These are phyloP conservation scores for Porites divaricata DNA, from an alignment of 92 coral and sea anemone genomes.

Conservation along the genomic window DNA sequence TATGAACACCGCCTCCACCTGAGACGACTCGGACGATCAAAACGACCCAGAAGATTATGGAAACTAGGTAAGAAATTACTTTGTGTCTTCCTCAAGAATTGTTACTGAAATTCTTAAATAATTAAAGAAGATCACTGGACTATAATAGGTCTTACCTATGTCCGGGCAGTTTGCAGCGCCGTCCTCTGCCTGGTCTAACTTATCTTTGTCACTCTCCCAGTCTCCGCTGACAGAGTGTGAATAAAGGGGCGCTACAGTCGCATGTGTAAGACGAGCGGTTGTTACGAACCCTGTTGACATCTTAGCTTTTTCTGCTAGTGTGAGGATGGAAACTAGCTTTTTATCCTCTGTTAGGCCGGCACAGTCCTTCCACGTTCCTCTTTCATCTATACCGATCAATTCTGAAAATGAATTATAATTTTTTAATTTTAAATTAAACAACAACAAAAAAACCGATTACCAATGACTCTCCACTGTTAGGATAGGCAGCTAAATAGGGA, in stretches of 20 bases:
- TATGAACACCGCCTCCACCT: too few relatives aligned
- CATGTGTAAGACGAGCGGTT: conserved; percentile 87
- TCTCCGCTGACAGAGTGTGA: conserved; percentile 69
- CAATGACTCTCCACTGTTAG: too few relatives aligned
- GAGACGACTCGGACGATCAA: too few relatives aligned
- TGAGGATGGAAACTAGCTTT: conserved; percentile 81
- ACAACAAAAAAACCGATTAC: too few relatives aligned
- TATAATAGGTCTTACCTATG: conserved; percentile 22
- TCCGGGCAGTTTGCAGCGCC: conserved; percentile 72
- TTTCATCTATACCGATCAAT: conserved; percentile 77
- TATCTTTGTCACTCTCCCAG: conserved; percentile 76
- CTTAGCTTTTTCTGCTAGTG: conserved; percentile 86
- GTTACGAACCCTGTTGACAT: conserved; percentile 95
- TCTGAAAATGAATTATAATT: conserved; percentile 37
- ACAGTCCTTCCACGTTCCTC: conserved; percentile 68
- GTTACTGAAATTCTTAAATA: too few relatives aligned
- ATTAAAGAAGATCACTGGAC: too few relatives aligned
- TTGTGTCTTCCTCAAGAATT: too few relatives aligned
- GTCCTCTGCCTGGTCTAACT: conserved; percentile 52
- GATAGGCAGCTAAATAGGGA: too few relatives aligned
- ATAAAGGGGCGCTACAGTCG: conserved; percentile 73
- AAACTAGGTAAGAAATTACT: too few relatives aligned
- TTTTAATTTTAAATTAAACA: not conserved
- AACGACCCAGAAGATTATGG: too few relatives aligned
- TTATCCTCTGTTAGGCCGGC: conserved; percentile 57